These are phyloP conservation scores for Himalopsyche tibetana DNA, from an alignment of 2,888 invertebrate species.

Conservation along the genomic window DNA sequence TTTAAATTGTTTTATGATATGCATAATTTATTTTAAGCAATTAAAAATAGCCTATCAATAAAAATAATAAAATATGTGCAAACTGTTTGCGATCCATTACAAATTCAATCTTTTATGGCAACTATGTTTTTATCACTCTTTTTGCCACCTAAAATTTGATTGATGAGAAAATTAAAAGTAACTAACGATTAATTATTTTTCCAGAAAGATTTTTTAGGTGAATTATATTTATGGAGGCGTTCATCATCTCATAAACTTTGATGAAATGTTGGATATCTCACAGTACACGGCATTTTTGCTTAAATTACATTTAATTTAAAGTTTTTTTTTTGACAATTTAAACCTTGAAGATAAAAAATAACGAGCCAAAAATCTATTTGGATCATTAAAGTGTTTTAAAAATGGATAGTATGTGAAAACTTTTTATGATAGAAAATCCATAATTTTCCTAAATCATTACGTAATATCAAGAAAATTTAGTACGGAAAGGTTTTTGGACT, in stretches of 20 bases:
- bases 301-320: not conserved
- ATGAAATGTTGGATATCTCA: not conserved
- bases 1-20: too few relatives aligned
- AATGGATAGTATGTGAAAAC: too few relatives aligned
- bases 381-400: not conserved
- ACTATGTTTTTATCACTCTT: conserved; percentile 26
- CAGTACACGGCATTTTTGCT: conserved; percentile 2
- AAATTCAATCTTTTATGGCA: not conserved
- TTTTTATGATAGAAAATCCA: too few relatives aligned
- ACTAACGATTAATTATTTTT: conserved; percentile 21
- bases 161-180: conserved; percentile 23
- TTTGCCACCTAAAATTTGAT: not conserved
- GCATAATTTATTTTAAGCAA: too few relatives aligned
- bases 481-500: too few relatives aligned
- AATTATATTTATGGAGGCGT: conserved; percentile 2
- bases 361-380: not conserved
- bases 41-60: too few relatives aligned
- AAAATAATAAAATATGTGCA: too few relatives aligned
- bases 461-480: too few relatives aligned
- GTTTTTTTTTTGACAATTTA: not conserved
- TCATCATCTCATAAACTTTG: conserved; percentile 21
- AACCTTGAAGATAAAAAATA: not conserved
- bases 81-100: not conserved
- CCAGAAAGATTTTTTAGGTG: conserved; percentile 11
- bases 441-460: too few relatives aligned